These are phyloP conservation scores for Nemoura dubitans DNA, from an alignment of 2,888 invertebrate genomes.

Conservation along the genomic window DNA sequence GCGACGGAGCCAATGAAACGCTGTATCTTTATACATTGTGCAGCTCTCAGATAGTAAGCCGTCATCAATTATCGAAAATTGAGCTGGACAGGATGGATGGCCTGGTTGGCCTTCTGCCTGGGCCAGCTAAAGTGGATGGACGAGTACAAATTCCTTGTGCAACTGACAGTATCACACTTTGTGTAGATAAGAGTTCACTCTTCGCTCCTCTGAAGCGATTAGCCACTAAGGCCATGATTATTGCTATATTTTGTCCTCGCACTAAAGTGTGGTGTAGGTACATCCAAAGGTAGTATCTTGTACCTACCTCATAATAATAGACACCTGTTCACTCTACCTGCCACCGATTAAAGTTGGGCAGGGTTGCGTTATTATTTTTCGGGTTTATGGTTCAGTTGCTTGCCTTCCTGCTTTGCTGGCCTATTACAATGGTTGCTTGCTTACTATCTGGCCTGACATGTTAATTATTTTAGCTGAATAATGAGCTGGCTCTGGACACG, in stretches of 20 bases:
- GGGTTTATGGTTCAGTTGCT: not conserved
- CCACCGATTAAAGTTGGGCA: not conserved
- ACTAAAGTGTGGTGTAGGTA: not conserved
- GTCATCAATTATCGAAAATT: not conserved
- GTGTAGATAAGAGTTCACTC: not conserved
- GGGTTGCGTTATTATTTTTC: not conserved
- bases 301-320: not conserved
- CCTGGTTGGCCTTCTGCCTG: conserved; percentile 5
- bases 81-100: conserved; percentile 7
- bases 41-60: not conserved
- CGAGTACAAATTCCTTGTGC: conserved; percentile 12
- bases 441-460: not conserved
- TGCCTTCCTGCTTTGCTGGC: not conserved
- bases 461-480: not conserved
- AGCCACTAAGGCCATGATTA: not conserved
- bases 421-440: not conserved
- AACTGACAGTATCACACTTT: not conserved
- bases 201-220: not conserved
- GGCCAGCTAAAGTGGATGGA: not conserved
- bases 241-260: not conserved
- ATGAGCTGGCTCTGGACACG: not conserved
- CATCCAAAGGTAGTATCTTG: no score
- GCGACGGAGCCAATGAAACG: not conserved
- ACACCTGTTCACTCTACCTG: conserved; percentile 4
- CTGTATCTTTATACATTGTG: not conserved